Base-by-base conservation (phyloP, 2,797 vertebrate species). In the Chromis chromis region DNA sequence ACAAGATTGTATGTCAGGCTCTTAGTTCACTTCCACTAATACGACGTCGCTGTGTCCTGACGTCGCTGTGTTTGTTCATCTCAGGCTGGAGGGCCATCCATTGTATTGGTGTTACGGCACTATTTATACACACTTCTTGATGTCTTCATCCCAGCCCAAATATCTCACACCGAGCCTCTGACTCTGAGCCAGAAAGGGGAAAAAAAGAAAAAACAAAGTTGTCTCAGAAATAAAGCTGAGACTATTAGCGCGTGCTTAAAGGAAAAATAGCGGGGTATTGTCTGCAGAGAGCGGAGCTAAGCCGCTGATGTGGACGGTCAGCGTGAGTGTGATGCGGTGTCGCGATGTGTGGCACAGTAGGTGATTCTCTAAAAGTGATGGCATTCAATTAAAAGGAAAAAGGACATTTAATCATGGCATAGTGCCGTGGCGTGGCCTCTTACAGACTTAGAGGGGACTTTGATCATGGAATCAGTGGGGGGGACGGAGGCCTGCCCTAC, bases 321-420 rank as follows among this genome's bases (percentile, higher is more conserved):
- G 74, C 54, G 62, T 55, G 74, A 67, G 74, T 59, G 33, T n/a
- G 24, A 53, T 53, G 13, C 22, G 24, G 10, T 14, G 72, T 36
- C 59, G 3, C 68, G 46, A 69, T 64, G 60, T 63, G 76, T 74
- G 67, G 70, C 79, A 55, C 87, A 81, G 81, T 79, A 63, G 89
- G 87, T 67, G 81, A 79, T 83, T 89, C 86, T 88, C 86, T 82
- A 70, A 83, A 89, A 87, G 73, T 87, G 82, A 91, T 85, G 81
- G 76, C 77, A 70, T 90, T 92, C 88, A 90, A 88, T 88, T 88
- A 88, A 88, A 85, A 59, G 81, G 69, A 78, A 86, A 81, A 82
- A 70, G 82, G 76, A 82, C 76, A 81, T 86, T 91, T 83, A 84
- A 86, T 86, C 49, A 79, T 76, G 62, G 55, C 66, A 19, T 75